phyloP scores from a whole-genome alignment of 2,113 vertebrate species.

The Anthoscopus minutus region DNA sequence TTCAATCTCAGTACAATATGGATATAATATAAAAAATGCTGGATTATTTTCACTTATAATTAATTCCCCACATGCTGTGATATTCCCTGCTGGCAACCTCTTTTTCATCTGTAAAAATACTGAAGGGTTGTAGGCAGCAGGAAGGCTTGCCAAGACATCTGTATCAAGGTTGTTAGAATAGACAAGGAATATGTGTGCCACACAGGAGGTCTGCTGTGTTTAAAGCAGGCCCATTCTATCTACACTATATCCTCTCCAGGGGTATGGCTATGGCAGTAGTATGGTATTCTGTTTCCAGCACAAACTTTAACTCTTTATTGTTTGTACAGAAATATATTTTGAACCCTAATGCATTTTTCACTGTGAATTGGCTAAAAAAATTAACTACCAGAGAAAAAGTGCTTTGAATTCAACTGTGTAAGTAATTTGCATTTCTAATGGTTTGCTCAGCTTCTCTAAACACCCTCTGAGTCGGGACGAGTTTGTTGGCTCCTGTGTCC shows the following conservation, averaged over 20 bases:
- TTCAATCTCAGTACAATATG: slow-evolving; percentile 9
- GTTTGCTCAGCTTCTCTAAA: background rate
- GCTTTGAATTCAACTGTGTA: background rate
- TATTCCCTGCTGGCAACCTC: background rate
- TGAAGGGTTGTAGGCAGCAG: background rate
- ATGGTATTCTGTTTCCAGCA: background rate
- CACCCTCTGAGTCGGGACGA: background rate
- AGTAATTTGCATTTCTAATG: background rate
- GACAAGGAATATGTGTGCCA: background rate
- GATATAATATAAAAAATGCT: too few relatives aligned
- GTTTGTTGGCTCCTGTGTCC: background rate
- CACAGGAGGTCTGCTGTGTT: background rate
- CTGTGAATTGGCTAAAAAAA: background rate
- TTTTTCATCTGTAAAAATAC: slow-evolving; percentile 20
- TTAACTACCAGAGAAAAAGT: background rate
- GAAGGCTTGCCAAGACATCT: slow-evolving; percentile 18
- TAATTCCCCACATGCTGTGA: background rate
- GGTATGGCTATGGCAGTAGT: background rate
- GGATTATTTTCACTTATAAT: slow-evolving; percentile 36
- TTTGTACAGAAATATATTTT: background rate
- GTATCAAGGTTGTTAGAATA: background rate
- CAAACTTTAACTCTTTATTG: background rate
- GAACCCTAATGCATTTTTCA: background rate
- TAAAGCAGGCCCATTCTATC: background rate
- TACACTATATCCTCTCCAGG: background rate